phyloP scores from a whole-genome alignment of 1,140 invertebrate genomes.

The Drosophila burlai region DNA sequence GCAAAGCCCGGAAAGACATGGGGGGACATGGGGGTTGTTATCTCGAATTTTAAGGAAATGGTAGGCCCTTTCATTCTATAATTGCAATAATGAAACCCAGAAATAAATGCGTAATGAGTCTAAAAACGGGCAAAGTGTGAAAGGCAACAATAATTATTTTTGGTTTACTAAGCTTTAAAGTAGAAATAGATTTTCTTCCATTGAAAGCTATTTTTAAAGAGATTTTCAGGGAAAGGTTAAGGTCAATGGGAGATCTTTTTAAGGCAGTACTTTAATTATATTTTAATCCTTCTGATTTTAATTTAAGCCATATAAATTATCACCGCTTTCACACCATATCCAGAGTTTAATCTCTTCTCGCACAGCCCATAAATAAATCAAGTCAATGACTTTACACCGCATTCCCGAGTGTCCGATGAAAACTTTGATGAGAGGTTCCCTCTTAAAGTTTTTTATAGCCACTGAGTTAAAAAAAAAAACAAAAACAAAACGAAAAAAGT shows the following conservation, averaged over 20 bases:
- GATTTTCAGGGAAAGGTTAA: no score
- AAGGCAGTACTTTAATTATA: neutral
- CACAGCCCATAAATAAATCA: slow-evolving; percentile 21
- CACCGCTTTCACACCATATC: neutral
- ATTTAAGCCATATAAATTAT: neutral
- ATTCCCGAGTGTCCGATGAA: slow-evolving; percentile 31
- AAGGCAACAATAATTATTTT: neutral
- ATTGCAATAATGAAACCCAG: neutral
- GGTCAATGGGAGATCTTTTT: neutral
- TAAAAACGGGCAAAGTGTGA: neutral
- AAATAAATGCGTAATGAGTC: slow-evolving; percentile 1
- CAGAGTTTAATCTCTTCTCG: neutral
- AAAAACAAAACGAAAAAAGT: neutral
- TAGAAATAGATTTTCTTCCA: neutral
- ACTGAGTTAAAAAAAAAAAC: neutral
- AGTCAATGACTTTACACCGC: slow-evolving; percentile 9
- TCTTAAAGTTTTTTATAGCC: slow-evolving; percentile 20
- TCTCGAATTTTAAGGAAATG: neutral
- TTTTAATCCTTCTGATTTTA: neutral
- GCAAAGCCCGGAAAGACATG: neutral
- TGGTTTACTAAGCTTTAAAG: neutral
- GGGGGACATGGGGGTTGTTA: neutral
- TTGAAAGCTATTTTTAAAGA: neutral
- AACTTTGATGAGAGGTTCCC: slow-evolving; percentile 26
- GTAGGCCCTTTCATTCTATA: neutral